Conservation (phyloP, 2,113 vertebrate species). For the Pseudonaja textilis region DNA sequence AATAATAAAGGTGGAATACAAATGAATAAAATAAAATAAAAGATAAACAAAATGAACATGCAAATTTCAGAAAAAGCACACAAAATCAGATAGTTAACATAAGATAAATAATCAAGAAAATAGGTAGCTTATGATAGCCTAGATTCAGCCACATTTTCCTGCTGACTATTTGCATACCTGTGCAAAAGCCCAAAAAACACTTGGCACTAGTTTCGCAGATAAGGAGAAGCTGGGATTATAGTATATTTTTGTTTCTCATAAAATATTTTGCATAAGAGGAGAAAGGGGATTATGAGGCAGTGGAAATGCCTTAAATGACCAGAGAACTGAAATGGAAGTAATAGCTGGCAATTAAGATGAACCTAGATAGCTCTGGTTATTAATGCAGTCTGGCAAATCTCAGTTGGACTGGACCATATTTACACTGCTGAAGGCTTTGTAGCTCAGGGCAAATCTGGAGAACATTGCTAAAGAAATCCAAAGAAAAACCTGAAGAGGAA, state of each 20-base stretch:
- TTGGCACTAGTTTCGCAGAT: neutral
- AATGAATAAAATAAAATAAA: neutral
- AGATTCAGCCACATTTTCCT: neutral
- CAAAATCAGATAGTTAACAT: neutral
- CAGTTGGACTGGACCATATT: neutral
- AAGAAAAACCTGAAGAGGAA: neutral
- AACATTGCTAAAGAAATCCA: neutral
- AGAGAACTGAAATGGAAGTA: neutral
- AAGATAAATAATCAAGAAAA: neutral
- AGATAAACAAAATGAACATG: neutral
- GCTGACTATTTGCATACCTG: neutral
- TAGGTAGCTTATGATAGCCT: neutral
- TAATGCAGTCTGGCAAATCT: neutral
- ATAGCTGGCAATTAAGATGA: neutral
- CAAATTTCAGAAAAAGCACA: neutral
- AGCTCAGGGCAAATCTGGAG: neutral
- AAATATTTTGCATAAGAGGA: neutral
- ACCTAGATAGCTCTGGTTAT: neutral
- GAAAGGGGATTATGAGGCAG: neutral
- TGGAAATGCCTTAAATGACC: neutral
- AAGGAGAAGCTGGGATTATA: neutral
- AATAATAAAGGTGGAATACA: neutral
- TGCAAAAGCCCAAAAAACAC: neutral
- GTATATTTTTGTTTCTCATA: neutral
- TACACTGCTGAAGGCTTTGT: neutral